Conservation (phyloP, 1,140 invertebrate genomes). For the Euglossa dilemma region DNA sequence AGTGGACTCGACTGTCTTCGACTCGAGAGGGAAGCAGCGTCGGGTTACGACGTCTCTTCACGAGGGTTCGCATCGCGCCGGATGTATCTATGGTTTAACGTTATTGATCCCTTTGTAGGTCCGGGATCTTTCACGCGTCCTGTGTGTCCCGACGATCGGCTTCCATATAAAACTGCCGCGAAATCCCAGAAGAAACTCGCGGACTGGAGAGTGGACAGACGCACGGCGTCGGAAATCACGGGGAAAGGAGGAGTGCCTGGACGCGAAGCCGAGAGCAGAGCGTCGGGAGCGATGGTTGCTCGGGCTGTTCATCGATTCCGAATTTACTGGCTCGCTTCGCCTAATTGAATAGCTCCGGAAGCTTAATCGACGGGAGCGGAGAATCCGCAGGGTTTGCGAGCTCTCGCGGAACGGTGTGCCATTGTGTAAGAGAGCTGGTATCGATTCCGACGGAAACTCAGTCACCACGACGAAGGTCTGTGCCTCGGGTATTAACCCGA, state of each 20-base stretch:
- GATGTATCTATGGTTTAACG: neutral
- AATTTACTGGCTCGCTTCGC: neutral
- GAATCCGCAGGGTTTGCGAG: neutral
- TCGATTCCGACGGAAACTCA: conserved; percentile 44
- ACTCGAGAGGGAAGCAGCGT: neutral
- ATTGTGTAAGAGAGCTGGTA: neutral
- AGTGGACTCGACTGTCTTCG: neutral
- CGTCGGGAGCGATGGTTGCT: neutral
- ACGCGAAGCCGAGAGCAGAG: conserved; percentile 29
- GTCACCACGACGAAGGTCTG: neutral
- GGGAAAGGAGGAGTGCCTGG: conserved; percentile 67
- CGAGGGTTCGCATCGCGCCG: conserved; percentile 5
- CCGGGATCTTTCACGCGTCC: conserved; percentile 19
- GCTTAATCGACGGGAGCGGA: neutral
- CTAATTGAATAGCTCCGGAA: conserved; percentile 24
- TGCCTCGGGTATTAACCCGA: too few relatives aligned
- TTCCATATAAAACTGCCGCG: neutral
- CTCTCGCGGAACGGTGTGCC: neutral
- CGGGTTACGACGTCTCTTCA: neutral
- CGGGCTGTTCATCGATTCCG: neutral
- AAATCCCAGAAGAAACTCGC: too few relatives aligned
- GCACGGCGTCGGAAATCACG: conserved; percentile 64
- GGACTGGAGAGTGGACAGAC: conserved; percentile 48
- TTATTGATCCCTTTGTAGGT: conserved; percentile 27
- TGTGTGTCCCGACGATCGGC: neutral